These are phyloP conservation scores for Portevinia maculata DNA, from an alignment of 2,888 invertebrate species.

Conservation along the genomic window DNA sequence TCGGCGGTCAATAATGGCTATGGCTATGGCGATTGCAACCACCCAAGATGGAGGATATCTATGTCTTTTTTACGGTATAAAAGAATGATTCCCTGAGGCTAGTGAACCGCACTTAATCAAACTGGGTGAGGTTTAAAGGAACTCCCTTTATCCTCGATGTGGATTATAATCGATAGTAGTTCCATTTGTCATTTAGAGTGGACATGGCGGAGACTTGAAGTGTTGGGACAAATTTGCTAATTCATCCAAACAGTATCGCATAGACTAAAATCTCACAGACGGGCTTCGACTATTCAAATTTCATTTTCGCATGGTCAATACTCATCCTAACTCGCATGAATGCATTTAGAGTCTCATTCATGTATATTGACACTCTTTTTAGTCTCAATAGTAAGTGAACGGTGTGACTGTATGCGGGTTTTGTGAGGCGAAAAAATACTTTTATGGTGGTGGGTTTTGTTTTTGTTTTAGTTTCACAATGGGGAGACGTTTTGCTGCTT, in stretches of 20 bases:
- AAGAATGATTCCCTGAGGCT: not conserved
- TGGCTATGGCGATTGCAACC: not conserved
- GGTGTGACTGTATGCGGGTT: not conserved
- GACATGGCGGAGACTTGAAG: not conserved
- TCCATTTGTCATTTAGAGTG: not conserved
- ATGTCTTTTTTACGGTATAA: too few relatives aligned
- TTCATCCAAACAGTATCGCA: not conserved
- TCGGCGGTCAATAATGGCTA: slow-evolving; percentile 5
- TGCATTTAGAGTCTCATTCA: not conserved
- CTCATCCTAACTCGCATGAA: not conserved
- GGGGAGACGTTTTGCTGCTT: too few relatives aligned
- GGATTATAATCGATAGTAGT: slow-evolving; percentile 10
- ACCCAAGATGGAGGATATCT: not conserved
- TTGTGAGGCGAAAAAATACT: not conserved
- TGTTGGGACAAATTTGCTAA: not conserved
- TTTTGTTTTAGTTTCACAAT: not conserved
- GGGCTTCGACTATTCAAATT: not conserved
- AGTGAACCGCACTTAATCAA: slow-evolving; percentile 5
- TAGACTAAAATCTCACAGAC: not conserved
- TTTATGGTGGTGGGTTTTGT: not conserved
- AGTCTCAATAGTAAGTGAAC: too few relatives aligned
- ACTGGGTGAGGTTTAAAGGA: not conserved
- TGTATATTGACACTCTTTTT: not conserved
- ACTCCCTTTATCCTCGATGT: not conserved
- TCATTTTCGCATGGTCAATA: not conserved